Base-by-base conservation (phyloP, 2,888 invertebrate genomes). In the Biston stratarius region DNA sequence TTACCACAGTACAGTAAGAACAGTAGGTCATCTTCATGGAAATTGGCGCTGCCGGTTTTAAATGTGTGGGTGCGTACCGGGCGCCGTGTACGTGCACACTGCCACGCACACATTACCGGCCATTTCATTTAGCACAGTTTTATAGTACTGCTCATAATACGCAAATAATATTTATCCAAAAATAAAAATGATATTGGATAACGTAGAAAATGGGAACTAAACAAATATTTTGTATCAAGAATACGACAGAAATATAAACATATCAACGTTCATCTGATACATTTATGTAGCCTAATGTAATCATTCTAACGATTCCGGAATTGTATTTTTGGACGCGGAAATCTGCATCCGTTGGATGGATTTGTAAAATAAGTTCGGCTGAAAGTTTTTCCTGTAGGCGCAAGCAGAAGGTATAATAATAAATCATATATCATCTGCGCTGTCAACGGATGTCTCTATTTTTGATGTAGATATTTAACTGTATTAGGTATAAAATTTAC, bases 161-260 rank as follows among this genome's bases (percentile, higher is more conserved):
- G n/a, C n/a, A n/a, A n/a, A n/a, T n/a, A n/a, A n/a, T n/a, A n/a
- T n/a, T n/a, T n/a, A n/a, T n/a, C n/a, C n/a, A n/a, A n/a, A n/a
- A n/a, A n/a, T n/a, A n/a, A n/a, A n/a, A n/a, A n/a, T 14, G 10
- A 49, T 79, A 81, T 85, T 78, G 72, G 69, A 77, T 86, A 86
- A 76, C 83, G 75, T 81, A 78, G 8, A 49, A 51, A 42, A 49
- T 33, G 80, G 77, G 79, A 77, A 83, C 56, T 34, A 24, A 38
- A 55, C 57, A 45, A 45, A 42, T 60, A 64, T 69, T 64, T 57
- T 51, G 42, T 49, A 33, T 15, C 40, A 34, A 0, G 47, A 75
- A 76, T 71, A 63, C 74, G 64, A 69, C 64, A 64, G 65, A 67
- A 68, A 67, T n/a, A 73, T 63, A 74, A 70, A 64, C 71, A 69